These are phyloP conservation scores for Drosophila nigritarsus DNA, from an alignment of 2,888 invertebrate genomes.

Conservation along the genomic window DNA sequence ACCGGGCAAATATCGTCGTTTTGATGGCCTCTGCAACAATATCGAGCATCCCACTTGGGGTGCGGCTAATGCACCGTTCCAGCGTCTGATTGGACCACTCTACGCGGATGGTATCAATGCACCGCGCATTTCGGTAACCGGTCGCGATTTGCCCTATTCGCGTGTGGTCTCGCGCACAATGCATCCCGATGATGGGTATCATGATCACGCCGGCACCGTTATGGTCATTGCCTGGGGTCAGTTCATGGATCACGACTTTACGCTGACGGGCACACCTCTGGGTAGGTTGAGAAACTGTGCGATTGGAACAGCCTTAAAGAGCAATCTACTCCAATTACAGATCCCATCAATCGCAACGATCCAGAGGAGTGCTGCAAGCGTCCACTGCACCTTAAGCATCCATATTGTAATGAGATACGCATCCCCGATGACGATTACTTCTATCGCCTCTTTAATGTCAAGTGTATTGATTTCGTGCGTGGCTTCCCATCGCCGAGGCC, in stretches of 20 bases:
- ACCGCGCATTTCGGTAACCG: slow-evolving; percentile 92
- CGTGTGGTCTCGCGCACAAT: slow-evolving; percentile 95
- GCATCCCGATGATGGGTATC: slow-evolving; percentile 96
- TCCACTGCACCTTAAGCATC: slow-evolving; percentile 93
- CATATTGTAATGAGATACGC: slow-evolving; percentile 95
- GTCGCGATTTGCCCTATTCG: slow-evolving; percentile 91
- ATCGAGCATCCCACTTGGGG: slow-evolving; percentile 96
- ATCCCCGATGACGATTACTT: slow-evolving; percentile 96
- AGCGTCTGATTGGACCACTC: slow-evolving; percentile 91
- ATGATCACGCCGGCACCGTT: slow-evolving; percentile 96
- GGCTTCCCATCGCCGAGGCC: slow-evolving; percentile 94
- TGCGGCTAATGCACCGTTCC: slow-evolving; percentile 93
- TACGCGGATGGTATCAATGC: slow-evolving; percentile 94
- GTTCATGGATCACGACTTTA: slow-evolving; percentile 97
- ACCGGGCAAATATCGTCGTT: slow-evolving; percentile 93
- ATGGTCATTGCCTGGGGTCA: slow-evolving; percentile 97
- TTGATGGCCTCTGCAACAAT: slow-evolving; percentile 95
- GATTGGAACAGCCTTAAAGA: background rate
- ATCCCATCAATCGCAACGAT: slow-evolving; percentile 94
- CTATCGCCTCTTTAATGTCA: slow-evolving; percentile 93
- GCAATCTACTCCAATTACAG: slow-evolving; percentile 84
- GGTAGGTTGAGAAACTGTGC: slow-evolving; percentile 86
- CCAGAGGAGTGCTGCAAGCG: slow-evolving; percentile 96
- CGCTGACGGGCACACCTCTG: slow-evolving; percentile 93
- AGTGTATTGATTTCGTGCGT: slow-evolving; percentile 95